These are phyloP conservation scores for Sympetrum striolatum DNA, from an alignment of 2,888 invertebrate species.

Conservation along the genomic window DNA sequence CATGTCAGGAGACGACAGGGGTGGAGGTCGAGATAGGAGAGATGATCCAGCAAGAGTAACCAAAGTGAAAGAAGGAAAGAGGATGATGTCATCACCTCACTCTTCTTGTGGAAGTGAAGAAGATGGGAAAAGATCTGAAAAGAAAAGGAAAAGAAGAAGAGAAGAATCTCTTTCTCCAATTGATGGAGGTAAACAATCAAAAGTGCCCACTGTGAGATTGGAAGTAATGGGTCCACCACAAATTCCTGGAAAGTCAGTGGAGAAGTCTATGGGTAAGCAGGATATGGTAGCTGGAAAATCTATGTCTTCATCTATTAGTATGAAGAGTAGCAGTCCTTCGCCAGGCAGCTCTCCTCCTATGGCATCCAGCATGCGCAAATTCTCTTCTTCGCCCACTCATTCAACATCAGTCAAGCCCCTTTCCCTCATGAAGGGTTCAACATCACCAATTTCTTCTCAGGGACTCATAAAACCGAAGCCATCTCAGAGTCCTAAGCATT, in stretches of 20 bases:
- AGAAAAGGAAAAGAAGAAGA: conserved; percentile 74
- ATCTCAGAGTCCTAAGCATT: conserved; percentile 73
- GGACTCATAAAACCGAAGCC: conserved; percentile 49
- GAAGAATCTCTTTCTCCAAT: conserved; percentile 69
- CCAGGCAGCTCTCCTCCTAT: conserved; percentile 68
- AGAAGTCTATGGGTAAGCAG: conserved; percentile 67
- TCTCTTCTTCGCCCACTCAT: conserved; percentile 75
- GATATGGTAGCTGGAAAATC: conserved; percentile 64
- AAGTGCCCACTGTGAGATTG: conserved; percentile 44
- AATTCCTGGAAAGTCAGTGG: conserved; percentile 41
- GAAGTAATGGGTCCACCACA: conserved; percentile 73
- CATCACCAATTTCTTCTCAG: conserved; percentile 55
- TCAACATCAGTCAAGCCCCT: conserved; percentile 48
- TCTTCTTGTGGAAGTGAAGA: conserved; percentile 55
- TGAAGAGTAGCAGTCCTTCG: conserved; percentile 59
- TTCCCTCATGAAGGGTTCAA: conserved; percentile 60
- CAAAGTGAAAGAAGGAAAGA: conserved; percentile 53
- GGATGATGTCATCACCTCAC: conserved; percentile 5
- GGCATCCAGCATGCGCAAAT: conserved; percentile 71
- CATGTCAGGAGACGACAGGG: conserved; percentile 54
- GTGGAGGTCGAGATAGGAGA: conserved; percentile 53
- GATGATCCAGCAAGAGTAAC: conserved; percentile 49
- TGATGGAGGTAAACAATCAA: conserved; percentile 42
- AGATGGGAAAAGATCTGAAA: conserved; percentile 66
- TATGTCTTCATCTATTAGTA: conserved; percentile 10